phyloP scores from a whole-genome alignment of 92 coral and sea anemone species.

The Chrysogorgia sp. region DNA sequence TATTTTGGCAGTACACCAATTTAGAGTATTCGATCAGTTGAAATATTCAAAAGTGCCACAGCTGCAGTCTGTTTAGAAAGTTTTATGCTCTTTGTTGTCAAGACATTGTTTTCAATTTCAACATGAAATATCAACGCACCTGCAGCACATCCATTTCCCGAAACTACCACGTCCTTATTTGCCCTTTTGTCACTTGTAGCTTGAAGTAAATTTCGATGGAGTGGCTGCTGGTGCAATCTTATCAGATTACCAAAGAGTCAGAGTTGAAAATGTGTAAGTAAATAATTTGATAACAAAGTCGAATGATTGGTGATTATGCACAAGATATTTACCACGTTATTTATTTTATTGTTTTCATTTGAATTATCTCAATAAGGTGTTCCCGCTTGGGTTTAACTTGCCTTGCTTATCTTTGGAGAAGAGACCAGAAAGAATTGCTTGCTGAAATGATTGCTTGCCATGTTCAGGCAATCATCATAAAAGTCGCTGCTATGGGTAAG shows the following conservation, averaged over 20 bases:
- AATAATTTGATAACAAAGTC: too few species aligned
- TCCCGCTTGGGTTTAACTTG: constrained; percentile 78
- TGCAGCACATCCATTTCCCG: too few species aligned
- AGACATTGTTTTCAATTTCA: too few species aligned
- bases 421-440: constrained; percentile 77
- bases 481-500: constrained; percentile 95
- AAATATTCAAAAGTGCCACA: too few species aligned
- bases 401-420: constrained; percentile 88
- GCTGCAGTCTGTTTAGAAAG: too few species aligned
- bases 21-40: too few species aligned
- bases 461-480: constrained; percentile 80
- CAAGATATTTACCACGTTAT: neutral
- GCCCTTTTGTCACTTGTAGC: constrained; percentile 49
- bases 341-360: neutral
- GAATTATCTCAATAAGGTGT: constrained; percentile 53
- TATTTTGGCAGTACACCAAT: too few species aligned
- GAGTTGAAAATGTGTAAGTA: constrained; percentile 97
- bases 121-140: too few species aligned
- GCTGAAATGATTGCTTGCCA: constrained; percentile 85
- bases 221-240: constrained; percentile 91
- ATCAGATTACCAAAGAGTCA: constrained; percentile 88
- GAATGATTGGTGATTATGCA: too few species aligned
- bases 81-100: too few species aligned
- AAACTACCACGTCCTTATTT: neutral
- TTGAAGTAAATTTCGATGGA: constrained; percentile 76